phyloP scores from a whole-genome alignment of 2,113 vertebrate genomes.

The Pelvicachromis taeniatus region DNA sequence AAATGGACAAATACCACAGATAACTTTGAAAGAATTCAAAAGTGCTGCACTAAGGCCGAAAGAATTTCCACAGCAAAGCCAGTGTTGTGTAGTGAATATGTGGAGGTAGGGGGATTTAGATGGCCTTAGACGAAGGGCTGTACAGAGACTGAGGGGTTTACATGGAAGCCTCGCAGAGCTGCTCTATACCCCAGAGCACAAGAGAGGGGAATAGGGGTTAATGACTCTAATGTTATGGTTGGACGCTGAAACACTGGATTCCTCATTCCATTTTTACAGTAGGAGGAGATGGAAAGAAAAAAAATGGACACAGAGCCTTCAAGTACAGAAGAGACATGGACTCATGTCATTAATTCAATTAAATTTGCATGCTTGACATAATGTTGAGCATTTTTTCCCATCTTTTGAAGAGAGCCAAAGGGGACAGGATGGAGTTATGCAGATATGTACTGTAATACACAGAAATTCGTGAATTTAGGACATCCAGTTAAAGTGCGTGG shows the following conservation, averaged over 20 bases:
- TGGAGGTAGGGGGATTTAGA: conserved; percentile 52
- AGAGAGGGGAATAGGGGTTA: conserved; percentile 56
- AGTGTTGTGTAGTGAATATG: conserved; percentile 35
- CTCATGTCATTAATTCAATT: conserved; percentile 88
- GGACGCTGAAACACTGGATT: conserved; percentile 64
- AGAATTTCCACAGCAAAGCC: conserved; percentile 31
- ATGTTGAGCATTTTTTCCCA: conserved; percentile 63
- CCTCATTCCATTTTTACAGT: conserved; percentile 64
- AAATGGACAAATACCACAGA: conserved; percentile 61
- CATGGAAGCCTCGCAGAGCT: conserved; percentile 43
- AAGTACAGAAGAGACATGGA: conserved; percentile 77
- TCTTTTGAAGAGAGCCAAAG: conserved; percentile 71
- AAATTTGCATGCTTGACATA: conserved; percentile 83
- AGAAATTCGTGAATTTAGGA: conserved; percentile 63
- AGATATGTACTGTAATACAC: conserved; percentile 59
- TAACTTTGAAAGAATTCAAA: conserved; percentile 31
- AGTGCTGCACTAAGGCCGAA: conserved; percentile 7
- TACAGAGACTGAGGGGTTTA: conserved; percentile 50
- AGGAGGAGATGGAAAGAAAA: conserved; percentile 2
- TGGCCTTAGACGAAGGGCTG: conserved; percentile 54
- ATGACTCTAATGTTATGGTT: conserved; percentile 65
- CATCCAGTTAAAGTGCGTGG: conserved; percentile 80
- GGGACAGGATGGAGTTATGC: conserved; percentile 54
- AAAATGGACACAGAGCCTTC: conserved; percentile 71
- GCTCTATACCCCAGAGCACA: conserved; percentile 54